These are phyloP conservation scores for Lasiurus borealis DNA, from an alignment of 2,113 vertebrate species.

Conservation along the genomic window DNA sequence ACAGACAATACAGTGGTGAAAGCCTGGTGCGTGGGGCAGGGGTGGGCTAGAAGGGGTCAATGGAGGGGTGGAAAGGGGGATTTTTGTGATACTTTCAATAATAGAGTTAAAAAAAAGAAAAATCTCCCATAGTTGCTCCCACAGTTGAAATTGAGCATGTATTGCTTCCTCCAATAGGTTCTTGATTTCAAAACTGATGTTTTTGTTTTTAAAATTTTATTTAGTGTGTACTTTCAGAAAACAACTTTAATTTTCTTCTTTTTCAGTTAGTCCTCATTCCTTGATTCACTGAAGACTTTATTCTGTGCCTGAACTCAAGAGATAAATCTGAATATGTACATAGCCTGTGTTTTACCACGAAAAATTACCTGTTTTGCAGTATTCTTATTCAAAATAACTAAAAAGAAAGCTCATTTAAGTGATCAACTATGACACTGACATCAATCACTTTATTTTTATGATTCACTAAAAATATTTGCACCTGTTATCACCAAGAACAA, in stretches of 20 bases:
- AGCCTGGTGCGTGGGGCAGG: too few relatives aligned
- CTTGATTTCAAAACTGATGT: neutral
- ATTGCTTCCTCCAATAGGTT: neutral
- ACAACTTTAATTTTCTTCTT: neutral
- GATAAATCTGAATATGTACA: neutral
- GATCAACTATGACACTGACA: neutral
- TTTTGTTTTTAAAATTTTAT: neutral
- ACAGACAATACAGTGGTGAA: too few relatives aligned
- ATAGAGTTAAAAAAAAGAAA: too few relatives aligned
- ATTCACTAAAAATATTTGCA: neutral
- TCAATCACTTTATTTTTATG: conserved; percentile 19
- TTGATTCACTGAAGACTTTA: neutral
- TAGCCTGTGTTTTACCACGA: neutral
- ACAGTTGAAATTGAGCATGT: neutral
- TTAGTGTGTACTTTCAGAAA: neutral
- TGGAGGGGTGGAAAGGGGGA: too few relatives aligned
- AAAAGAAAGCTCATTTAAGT: neutral
- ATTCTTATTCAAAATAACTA: conserved; percentile 39
- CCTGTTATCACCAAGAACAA: neutral
- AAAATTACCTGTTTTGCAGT: conserved; percentile 12
- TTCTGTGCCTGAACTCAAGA: neutral
- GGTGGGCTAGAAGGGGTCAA: too few relatives aligned
- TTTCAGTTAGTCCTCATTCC: neutral
- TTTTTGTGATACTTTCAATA: too few relatives aligned
- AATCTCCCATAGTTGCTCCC: neutral